A percentile compares a stretch with the other conserved stretches of the same genome.
These are phyloP conservation scores for Regulus satrapa DNA, from an alignment of 2,113 vertebrate species.

Conservation along the genomic window DNA sequence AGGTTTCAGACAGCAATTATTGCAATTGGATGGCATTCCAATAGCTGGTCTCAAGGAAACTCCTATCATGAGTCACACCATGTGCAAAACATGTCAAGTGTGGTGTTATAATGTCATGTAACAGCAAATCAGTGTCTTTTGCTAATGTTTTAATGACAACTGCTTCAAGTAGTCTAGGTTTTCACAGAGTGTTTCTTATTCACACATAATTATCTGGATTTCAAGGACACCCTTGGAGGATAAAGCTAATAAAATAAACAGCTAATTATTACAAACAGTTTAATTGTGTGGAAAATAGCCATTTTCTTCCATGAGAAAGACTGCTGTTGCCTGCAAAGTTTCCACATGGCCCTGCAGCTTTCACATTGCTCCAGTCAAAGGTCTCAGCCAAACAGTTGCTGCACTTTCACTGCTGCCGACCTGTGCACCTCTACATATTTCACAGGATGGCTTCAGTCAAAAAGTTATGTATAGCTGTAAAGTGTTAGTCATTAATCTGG, in stretches of 20 bases:
- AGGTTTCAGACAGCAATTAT: not conserved
- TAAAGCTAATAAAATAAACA: slow-evolving; percentile 34
- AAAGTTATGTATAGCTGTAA: not conserved
- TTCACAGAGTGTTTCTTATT: slow-evolving; percentile 15
- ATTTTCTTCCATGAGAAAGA: not conserved
- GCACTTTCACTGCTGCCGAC: not conserved
- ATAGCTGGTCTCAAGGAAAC: not conserved
- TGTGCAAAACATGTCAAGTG: not conserved
- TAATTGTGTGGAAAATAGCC: not conserved
- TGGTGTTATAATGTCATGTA: not conserved
- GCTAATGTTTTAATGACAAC: slow-evolving; percentile 10
- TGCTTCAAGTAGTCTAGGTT: not conserved
- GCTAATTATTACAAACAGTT: slow-evolving; percentile 2
- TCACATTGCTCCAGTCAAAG: not conserved
- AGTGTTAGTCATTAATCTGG: not conserved
- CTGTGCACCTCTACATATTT: not conserved
- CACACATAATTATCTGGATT: not conserved
- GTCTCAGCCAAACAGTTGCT: not conserved
- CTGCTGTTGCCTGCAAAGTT: not conserved
- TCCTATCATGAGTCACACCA: not conserved
- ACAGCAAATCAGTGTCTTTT: not conserved
- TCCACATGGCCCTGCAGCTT: not conserved
- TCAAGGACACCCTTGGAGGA: not conserved
- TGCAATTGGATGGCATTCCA: not conserved
- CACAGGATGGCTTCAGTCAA: not conserved